Evolutionary conservation across 1,140 invertebrate genomes (phyloP).

Genomic region (Diorhabda sublineata): DNA sequence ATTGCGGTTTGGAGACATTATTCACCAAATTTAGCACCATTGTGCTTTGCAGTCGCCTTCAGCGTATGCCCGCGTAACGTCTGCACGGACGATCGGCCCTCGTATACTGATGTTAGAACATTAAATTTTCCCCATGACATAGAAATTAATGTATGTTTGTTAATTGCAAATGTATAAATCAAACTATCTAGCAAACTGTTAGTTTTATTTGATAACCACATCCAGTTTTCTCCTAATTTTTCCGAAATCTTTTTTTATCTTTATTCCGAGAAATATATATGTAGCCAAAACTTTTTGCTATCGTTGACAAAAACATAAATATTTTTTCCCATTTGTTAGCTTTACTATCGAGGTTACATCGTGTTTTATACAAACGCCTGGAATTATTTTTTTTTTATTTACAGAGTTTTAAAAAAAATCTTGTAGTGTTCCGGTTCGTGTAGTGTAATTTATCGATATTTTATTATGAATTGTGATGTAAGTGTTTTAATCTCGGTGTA

Average conservation of each 20-base stretch:
- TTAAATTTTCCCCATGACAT: too few species aligned
- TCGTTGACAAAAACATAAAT: not conserved
- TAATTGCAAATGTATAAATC: too few species aligned
- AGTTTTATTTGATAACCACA: too few species aligned
- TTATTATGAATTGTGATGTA: conserved; percentile 19
- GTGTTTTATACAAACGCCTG: not conserved
- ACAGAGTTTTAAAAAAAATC: not conserved
- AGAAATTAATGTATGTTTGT: too few species aligned
- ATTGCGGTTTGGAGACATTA: too few species aligned
- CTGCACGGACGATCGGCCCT: too few species aligned
- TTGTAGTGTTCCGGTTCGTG: not conserved
- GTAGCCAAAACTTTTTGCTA: not conserved
- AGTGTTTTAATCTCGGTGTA: conserved; percentile 7
- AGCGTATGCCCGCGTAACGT: too few species aligned
- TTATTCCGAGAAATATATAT: not conserved
- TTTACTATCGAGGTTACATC: not conserved
- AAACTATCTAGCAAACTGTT: too few species aligned
- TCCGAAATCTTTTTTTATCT: not conserved
- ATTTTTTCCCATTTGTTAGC: not conserved
- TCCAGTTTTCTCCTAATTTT: not conserved
- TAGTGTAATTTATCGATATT: not conserved
- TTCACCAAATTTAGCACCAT: too few species aligned
- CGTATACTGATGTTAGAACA: too few species aligned
- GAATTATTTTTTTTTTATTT: not conserved
- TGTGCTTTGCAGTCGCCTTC: too few species aligned